Percentiles rank a stretch among this genome's conserved stretches.
These are phyloP conservation scores for Notiomystis cincta DNA, from an alignment of 2,113 vertebrate species.

Conservation along the genomic window DNA sequence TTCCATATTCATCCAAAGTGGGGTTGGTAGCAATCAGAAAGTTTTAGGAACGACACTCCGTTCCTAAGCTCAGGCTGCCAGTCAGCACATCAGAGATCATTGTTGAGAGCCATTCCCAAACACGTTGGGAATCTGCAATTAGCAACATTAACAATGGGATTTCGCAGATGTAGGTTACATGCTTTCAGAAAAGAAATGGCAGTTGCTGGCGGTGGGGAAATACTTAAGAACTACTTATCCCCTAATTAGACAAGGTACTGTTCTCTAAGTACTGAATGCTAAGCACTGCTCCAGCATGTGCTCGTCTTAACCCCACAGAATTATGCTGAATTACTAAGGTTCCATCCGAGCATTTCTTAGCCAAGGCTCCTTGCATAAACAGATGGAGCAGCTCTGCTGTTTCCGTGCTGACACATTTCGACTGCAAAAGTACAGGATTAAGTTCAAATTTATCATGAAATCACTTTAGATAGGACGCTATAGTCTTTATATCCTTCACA, in stretches of 20 bases:
- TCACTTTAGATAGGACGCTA: neutral
- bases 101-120: conserved; percentile 28
- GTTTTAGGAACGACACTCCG: neutral
- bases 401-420: conserved; percentile 9
- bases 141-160: conserved; percentile 31
- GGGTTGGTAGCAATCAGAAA: neutral
- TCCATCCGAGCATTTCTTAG: conserved; percentile 23
- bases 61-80: neutral
- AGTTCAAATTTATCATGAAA: conserved; percentile 51
- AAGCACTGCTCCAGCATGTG: neutral
- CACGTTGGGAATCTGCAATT: neutral
- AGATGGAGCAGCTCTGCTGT: conserved; percentile 18
- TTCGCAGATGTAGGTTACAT: conserved; percentile 12
- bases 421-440: conserved; percentile 20
- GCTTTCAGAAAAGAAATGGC: neutral
- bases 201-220: neutral
- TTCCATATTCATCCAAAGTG: neutral
- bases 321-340: neutral
- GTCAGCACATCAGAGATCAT: neutral
- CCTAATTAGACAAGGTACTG: conserved; percentile 33
- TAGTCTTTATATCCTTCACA: neutral
- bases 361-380: conserved; percentile 29
- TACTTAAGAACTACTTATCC: conserved; percentile 27
- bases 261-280: neutral
- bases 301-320: conserved; percentile 8